A percentile compares a stretch with the other conserved stretches of the same genome.
phyloP scores from a whole-genome alignment of 2,113 vertebrate species.

The Cheirogaleus medius region DNA sequence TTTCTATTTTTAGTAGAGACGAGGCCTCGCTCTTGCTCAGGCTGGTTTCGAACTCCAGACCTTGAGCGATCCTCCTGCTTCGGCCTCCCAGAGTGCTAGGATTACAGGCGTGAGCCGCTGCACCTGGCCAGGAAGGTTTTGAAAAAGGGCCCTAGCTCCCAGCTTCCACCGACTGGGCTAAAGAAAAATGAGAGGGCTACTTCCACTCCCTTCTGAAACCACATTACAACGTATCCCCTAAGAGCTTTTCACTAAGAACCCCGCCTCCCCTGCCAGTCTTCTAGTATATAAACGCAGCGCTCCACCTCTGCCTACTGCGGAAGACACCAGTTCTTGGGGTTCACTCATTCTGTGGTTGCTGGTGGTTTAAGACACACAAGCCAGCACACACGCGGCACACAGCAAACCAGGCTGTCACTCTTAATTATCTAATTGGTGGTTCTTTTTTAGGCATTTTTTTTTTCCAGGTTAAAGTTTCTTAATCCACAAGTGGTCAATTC shows the following conservation, averaged over 20 bases:
- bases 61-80: no score
- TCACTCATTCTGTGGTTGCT: background rate
- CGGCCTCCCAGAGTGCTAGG: no score
- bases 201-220: background rate
- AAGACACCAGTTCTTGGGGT: background rate
- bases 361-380: background rate
- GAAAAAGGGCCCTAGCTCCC: constrained; percentile 15
- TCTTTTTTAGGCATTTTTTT: background rate
- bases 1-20: no score
- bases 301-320: background rate
- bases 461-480: background rate
- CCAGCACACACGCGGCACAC: background rate
- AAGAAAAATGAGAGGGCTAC: constrained; percentile 58
- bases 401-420: background rate
- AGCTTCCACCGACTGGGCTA: background rate
- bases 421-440: background rate
- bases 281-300: background rate
- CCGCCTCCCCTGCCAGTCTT: background rate
- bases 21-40: no score
- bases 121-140: no score
- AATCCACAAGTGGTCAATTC: background rate
- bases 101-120: no score
- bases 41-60: no score
- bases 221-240: constrained; percentile 12
- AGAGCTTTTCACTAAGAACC: background rate